Evolutionary conservation across 2,888 invertebrate species (phyloP).

Genomic region (Agrenia bidenticulata): DNA sequence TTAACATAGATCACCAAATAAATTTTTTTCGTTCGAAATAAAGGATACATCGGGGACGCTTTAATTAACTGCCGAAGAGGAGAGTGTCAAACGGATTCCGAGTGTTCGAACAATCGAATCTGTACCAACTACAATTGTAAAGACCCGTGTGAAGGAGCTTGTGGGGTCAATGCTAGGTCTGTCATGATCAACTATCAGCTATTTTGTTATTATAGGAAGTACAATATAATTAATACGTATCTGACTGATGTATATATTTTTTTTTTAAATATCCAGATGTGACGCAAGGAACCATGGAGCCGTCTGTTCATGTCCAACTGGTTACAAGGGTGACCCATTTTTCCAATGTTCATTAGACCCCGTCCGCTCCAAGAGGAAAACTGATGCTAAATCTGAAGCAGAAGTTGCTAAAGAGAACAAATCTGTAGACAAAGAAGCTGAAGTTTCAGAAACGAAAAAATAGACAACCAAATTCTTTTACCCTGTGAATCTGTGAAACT

Average conservation of each 20-base stretch:
- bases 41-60: conserved; percentile 65
- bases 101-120: conserved; percentile 73
- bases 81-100: conserved; percentile 74
- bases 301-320: conserved; percentile 47
- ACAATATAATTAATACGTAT: too few species aligned
- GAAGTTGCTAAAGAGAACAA: neutral
- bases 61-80: conserved; percentile 71
- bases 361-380: conserved; percentile 47
- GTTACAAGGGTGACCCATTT: conserved; percentile 52
- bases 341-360: conserved; percentile 50
- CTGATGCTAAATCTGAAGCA: conserved; percentile 8
- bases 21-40: too few species aligned
- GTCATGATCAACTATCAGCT: too few species aligned
- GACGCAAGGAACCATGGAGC: conserved; percentile 49
- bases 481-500: too few species aligned
- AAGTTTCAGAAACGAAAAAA: neutral
- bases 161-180: conserved; percentile 69
- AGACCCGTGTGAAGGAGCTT: conserved; percentile 56
- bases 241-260: too few species aligned
- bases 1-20: too few species aligned
- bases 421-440: neutral
- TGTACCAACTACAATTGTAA: conserved; percentile 73
- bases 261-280: conserved; percentile 13
- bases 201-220: too few species aligned
- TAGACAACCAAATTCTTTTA: too few species aligned